Evolutionary conservation across 1,140 invertebrate genomes (phyloP), one percentile per base, ranked within the genome.

Genomic region (Drosophila kurseongensis): DNA sequence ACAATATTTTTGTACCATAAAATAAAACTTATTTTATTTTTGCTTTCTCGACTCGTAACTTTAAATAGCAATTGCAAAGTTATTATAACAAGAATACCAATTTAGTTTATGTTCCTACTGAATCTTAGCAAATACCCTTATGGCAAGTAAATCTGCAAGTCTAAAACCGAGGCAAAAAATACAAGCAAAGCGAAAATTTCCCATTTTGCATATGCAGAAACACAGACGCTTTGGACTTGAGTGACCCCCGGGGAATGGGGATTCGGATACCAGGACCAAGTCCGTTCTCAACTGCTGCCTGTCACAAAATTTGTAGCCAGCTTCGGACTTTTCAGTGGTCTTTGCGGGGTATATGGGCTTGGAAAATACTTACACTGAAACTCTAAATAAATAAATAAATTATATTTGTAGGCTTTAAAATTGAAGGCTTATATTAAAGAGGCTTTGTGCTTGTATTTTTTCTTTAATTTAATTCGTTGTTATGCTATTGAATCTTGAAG

Each of bases 171-270:
- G 23, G 14, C 42, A 62, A 62, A 55, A 50, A 63, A 63, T 23
- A 48, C 52, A 55, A 66, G 40, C 52, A 61, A 57, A 51, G 50
- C 61, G 44, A 59, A 76, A 69, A 58, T 71, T 69, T 71, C 47
- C 35, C 56, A 77, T 76, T 77, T 77, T 77, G 56, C 75, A 77
- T 77, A 77, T 77, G 75, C 75, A 77, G 51, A 77, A 76, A 58
- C 52, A 76, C 73, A 76, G 72, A 52, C 54, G 73, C 72, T 72
- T 72, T 58, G 68, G 68, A 50, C 66, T 50, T 71, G 66, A 72
- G 66, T 67, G 73, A 65, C 23, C 61, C 73, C 47, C 54, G 73
- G 72, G 72, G 72, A 74, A 35, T 62, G 50, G 42, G 59, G 32
- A 44, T 12, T 65, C 45, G 47, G 61, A 57, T 58, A 40, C 45